Conservation (phyloP, 2,797 vertebrate genomes). For the Tokudaia muenninki region DNA sequence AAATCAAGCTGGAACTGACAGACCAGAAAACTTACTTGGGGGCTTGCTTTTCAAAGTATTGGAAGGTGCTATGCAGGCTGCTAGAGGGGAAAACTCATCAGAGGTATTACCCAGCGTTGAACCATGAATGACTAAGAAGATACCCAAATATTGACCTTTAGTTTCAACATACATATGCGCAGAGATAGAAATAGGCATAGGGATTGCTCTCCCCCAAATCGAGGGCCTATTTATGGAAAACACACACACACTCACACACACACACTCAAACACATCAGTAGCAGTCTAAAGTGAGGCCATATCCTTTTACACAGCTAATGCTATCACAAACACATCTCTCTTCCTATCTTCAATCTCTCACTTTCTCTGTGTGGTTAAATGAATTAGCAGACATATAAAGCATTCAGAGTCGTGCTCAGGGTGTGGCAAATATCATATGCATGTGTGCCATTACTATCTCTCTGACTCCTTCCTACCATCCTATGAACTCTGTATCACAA, state of each 20-base stretch:
- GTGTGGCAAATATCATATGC: background rate
- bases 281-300: background rate
- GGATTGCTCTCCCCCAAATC: background rate
- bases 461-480: background rate
- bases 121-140: background rate
- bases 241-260: too few species aligned
- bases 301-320: background rate
- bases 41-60: background rate
- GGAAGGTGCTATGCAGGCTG: background rate
- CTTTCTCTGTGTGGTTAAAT: background rate
- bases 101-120: background rate
- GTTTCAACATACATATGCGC: background rate
- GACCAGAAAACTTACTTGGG: background rate
- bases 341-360: background rate
- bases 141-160: background rate
- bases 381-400: background rate
- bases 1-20: background rate
- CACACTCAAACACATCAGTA: background rate
- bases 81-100: background rate
- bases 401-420: background rate
- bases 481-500: background rate
- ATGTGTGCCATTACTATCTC: background rate
- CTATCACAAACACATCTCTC: background rate
- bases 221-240: background rate
- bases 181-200: background rate